Evolutionary conservation across 2,888 invertebrate species (phyloP), one percentile per base, ranked within the genome.

Genomic region (Orthosia cruda): DNA sequence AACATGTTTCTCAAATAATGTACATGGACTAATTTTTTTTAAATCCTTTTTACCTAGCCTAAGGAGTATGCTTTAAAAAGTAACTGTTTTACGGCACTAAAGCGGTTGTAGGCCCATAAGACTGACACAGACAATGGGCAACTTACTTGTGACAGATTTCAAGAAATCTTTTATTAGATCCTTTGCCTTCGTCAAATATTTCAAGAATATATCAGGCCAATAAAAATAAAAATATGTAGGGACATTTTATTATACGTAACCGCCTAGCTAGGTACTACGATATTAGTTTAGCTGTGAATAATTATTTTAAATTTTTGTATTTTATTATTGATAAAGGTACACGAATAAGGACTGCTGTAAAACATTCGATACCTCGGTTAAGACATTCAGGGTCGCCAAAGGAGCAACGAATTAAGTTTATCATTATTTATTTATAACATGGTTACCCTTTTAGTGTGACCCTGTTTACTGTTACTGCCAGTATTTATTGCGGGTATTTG

Each of bases 351-450:
- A 2, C 0, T n/a, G n/a, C 20, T 4, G 20, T 20, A 55, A 65
- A 66, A 18, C 3, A 16, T 18, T 23, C 11, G 40, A 40, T 40
- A 9, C 40, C 1, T 40, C 40, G 40, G 40, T 40, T 9, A 40
- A 40, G 40, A 40, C 40, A 40, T 40, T 9, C 40, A 40, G 40
- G 32, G 40, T 40, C 23, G 7, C 49, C n/a, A 80, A 63, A 45
- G 47, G 18, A 63, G 32, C 50, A 80, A 66, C 54, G 16, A 72
- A 67, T 54, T 76, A 47, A 67, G 49, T 47, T 50, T 49, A 26
- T 26, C n/a, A 55, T 78, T 80, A 68, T 59, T 72, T 68, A 80
- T 80, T 64, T 59, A 74, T 57, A 20, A 59, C 20, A 26, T 16
- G 23, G 63, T 64, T 32, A 58, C 26, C 63, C 50, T 74, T 64